Evolutionary conservation across 1,140 invertebrate species (phyloP).

Genomic region (Pseudomyrmex concolor): DNA sequence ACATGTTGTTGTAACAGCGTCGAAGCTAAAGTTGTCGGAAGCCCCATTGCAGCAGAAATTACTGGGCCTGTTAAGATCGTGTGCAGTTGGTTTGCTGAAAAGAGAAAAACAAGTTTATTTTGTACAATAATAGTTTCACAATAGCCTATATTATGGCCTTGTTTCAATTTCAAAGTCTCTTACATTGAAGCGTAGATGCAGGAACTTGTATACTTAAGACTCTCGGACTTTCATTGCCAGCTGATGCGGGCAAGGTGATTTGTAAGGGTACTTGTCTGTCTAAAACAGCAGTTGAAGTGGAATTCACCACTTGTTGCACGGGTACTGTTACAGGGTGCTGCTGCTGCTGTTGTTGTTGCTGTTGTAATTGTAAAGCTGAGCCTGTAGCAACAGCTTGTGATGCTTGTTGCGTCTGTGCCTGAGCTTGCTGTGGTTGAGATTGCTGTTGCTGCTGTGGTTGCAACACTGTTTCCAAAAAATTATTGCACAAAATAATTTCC

Average conservation of each 20-base stretch:
- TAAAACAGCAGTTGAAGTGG: conserved; percentile 77
- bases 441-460: conserved; percentile 66
- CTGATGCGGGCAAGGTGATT: conserved; percentile 90
- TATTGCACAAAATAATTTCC: conserved; percentile 79
- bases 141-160: no score
- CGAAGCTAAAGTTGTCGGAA: conserved; percentile 91
- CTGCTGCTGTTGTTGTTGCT: conserved; percentile 67
- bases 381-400: no score
- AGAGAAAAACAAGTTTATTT: conserved; percentile 6
- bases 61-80: conserved; percentile 92
- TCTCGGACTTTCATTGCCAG: conserved; percentile 88
- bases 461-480: conserved; percentile 70
- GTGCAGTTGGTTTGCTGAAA: conserved; percentile 86
- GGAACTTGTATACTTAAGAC: conserved; percentile 94
- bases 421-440: conserved; percentile 60
- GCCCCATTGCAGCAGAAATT: conserved; percentile 93
- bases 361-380: conserved; percentile 60
- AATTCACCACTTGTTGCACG: conserved; percentile 82
- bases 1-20: conserved; percentile 94
- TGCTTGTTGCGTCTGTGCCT: conserved; percentile 68
- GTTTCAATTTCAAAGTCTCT: not conserved
- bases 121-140: no score
- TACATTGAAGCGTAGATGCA: conserved; percentile 91
- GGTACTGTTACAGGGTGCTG: conserved; percentile 79
- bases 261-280: conserved; percentile 87